Percentiles rank a stretch among this genome's conserved stretches.
These are phyloP conservation scores for Belonocnema kinseyi DNA, from an alignment of 1,140 invertebrate species.

Conservation along the genomic window DNA sequence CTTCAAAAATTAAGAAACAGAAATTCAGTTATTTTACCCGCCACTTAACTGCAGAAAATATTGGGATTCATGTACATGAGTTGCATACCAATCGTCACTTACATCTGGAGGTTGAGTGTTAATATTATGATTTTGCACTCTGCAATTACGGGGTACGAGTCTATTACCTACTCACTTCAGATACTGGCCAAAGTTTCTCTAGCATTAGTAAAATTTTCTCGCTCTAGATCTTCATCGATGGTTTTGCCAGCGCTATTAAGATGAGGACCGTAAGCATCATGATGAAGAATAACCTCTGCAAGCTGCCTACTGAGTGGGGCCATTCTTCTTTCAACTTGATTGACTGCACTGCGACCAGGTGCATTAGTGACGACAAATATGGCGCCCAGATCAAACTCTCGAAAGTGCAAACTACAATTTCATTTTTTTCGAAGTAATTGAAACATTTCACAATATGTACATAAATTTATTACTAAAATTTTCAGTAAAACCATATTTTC, in stretches of 20 bases:
- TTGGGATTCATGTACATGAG: conserved; percentile 20
- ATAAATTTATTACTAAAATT: no score
- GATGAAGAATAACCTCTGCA: not conserved
- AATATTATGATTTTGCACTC: not conserved
- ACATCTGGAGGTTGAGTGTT: not conserved
- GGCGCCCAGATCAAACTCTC: conserved; percentile 64
- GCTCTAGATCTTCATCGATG: not conserved
- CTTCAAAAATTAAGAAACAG: no score
- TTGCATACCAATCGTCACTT: conserved; percentile 19
- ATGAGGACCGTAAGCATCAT: not conserved
- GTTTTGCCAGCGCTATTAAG: not conserved
- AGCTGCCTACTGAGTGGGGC: not conserved
- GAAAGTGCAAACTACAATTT: no score
- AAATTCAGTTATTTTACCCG: no score
- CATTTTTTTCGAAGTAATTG: no score
- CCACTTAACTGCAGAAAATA: conserved; percentile 30
- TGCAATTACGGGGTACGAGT: not conserved
- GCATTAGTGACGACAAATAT: conserved; percentile 69
- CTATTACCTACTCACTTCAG: not conserved
- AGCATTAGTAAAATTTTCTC: not conserved
- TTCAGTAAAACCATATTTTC: no score
- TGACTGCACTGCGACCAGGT: no score
- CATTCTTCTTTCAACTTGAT: not conserved
- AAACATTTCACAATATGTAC: no score
- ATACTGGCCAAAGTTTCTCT: not conserved